Evolutionary conservation across 2,888 invertebrate species (phyloP), one percentile per base, ranked within the genome.

Genomic region (Tipula confusa): DNA sequence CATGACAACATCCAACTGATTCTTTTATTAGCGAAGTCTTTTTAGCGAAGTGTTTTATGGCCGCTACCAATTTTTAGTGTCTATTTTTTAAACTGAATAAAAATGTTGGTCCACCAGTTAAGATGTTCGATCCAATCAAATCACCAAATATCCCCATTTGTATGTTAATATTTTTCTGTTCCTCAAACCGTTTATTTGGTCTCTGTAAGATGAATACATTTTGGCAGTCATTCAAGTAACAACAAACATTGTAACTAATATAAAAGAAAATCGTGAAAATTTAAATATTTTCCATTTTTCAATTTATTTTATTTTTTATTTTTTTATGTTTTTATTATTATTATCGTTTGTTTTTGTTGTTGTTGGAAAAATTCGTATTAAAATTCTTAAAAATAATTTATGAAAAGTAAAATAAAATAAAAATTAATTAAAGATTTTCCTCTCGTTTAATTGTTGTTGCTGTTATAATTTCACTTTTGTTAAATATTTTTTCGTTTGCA

Each of bases 271-370:
- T 24, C 64, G 24, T 9, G 64, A 24, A 64, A 64, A 64, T 18
- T 64, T 64, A 64, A 64, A 64, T 64, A 64, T 64, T 64, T 43
- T 64, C 64, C 18, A 64, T 64, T 64, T 64, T 64, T 64, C 64
- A n/a, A n/a, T n/a, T 64, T 64, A 24, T 64, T 64, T 43, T 43
- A 6, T 24, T 64, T n/a, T 64, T 64, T 9, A 24, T 64, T 64
- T 24, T 64, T 24, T 64, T 13, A 64, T 64, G 64, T 64, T 64
- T 64, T 64, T 64, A 64, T 64, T 64, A 64, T 64, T 64, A 29
- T 31, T 80, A 29, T 18, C 15, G n/a, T 15, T 79, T n/a, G 80
- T 80, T 29, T 28, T 79, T 29, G 80, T 29, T 80, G 80, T n/a
- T 80, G 29, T 29, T 80, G 80, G 80, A n/a, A 64, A 64, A 64